These are phyloP conservation scores for Diplodus puntazzo DNA, from an alignment of 2,797 vertebrate genomes.

Conservation along the genomic window DNA sequence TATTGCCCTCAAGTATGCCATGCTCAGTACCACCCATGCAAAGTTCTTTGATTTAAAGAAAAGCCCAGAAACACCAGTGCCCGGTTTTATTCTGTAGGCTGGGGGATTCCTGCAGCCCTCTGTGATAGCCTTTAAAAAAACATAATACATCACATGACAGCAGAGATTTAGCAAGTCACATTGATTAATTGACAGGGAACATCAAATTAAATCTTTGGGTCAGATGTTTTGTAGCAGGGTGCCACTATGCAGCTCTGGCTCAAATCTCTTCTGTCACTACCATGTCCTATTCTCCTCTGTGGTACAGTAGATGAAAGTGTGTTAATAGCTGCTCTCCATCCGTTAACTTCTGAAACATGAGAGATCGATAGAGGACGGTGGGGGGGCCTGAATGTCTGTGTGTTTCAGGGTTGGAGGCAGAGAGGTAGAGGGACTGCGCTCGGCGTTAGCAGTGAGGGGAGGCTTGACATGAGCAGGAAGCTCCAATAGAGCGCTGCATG, in stretches of 20 bases:
- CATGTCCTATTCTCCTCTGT: slow-evolving; percentile 31
- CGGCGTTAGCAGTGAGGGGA: slow-evolving; percentile 41
- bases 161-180: slow-evolving; percentile 23
- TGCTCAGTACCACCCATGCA: too few species aligned
- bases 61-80: neutral
- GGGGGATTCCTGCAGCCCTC: neutral
- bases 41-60: neutral
- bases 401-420: slow-evolving; percentile 27
- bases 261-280: slow-evolving; percentile 34
- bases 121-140: neutral
- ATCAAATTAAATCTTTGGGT: slow-evolving; percentile 38
- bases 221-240: slow-evolving; percentile 27
- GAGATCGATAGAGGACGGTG: slow-evolving; percentile 55
- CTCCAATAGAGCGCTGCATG: slow-evolving; percentile 41
- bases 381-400: slow-evolving; percentile 14
- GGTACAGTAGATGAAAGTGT: slow-evolving; percentile 52
- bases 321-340: slow-evolving; percentile 64
- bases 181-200: slow-evolving; percentile 51
- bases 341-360: slow-evolving; percentile 62
- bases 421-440: slow-evolving; percentile 1
- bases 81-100: neutral
- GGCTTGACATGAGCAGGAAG: slow-evolving; percentile 52
- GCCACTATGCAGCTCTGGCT: slow-evolving; percentile 27
- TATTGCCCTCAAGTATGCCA: too few species aligned
- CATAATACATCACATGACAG: neutral